Conservation (phyloP, 2,888 invertebrate species). For the Isoperla grammatica region DNA sequence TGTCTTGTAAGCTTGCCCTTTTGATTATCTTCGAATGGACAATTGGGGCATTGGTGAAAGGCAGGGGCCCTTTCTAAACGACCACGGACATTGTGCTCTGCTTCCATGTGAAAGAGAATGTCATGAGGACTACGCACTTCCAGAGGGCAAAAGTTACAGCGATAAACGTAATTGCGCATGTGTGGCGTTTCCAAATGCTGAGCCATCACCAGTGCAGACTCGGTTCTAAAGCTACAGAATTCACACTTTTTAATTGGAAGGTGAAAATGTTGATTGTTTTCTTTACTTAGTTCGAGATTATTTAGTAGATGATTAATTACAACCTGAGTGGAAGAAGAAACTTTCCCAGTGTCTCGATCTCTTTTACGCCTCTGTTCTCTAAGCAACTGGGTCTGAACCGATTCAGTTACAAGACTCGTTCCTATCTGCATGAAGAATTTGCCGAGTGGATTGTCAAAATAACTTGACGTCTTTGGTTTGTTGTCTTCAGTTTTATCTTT, state of each 20-base stretch:
- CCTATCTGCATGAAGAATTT: conserved; percentile 91
- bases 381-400: conserved; percentile 86
- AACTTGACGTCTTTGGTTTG: conserved; percentile 43
- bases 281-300: conserved; percentile 79
- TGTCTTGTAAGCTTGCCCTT: conserved; percentile 87
- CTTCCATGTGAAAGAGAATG: conserved; percentile 87
- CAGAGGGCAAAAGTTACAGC: conserved; percentile 76
- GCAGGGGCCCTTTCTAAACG: conserved; percentile 78
- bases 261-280: conserved; percentile 73
- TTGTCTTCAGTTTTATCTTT: conserved; percentile 28
- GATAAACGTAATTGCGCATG: conserved; percentile 77
- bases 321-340: conserved; percentile 60
- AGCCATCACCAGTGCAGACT: conserved; percentile 75
- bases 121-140: conserved; percentile 81
- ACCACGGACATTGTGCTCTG: conserved; percentile 78
- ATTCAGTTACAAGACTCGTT: conserved; percentile 83
- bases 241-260: conserved; percentile 77
- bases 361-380: conserved; percentile 81
- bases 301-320: conserved; percentile 78
- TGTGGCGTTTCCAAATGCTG: conserved; percentile 88
- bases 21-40: conserved; percentile 90
- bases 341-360: conserved; percentile 60
- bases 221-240: conserved; percentile 84
- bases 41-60: conserved; percentile 87
- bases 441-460: conserved; percentile 81